Evolutionary conservation across 1,140 invertebrate genomes (phyloP).

Genomic region (Thaumatotibia leucotreta): DNA sequence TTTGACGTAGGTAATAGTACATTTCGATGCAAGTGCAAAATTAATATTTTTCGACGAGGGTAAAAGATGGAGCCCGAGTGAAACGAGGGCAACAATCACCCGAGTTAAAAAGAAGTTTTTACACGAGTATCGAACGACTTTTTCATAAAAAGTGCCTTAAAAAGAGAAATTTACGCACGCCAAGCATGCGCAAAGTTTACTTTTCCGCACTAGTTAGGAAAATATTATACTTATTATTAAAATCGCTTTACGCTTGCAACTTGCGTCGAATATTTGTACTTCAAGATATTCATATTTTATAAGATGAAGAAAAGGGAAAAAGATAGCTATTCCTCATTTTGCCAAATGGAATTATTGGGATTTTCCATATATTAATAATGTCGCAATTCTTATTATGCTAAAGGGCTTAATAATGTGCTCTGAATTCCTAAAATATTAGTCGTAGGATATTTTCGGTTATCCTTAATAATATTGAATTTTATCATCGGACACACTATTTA

Average conservation of each 20-base stretch:
- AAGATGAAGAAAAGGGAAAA: background rate
- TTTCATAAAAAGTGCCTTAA: too few relatives aligned
- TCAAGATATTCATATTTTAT: conserved; percentile 2
- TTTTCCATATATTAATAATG: background rate
- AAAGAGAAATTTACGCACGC: too few relatives aligned
- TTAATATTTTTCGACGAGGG: too few relatives aligned
- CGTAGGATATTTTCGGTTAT: background rate
- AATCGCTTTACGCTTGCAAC: background rate
- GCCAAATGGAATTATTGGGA: background rate
- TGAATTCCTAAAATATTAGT: background rate
- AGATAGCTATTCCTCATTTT: conserved; percentile 3
- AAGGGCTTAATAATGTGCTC: background rate
- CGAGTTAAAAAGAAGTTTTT: too few relatives aligned
- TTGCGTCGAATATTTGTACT: background rate
- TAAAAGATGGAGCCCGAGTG: too few relatives aligned
- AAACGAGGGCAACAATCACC: too few relatives aligned
- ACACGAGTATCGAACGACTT: too few relatives aligned
- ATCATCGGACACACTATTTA: too few relatives aligned
- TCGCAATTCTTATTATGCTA: background rate
- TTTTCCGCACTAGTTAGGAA: too few relatives aligned
- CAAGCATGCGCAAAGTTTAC: too few relatives aligned
- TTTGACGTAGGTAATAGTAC: too few relatives aligned
- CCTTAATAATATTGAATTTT: background rate
- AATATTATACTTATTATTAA: background rate
- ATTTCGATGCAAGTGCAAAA: too few relatives aligned